Base-by-base conservation (phyloP, 2,113 vertebrate species). In the Psittacus erithacus region DNA sequence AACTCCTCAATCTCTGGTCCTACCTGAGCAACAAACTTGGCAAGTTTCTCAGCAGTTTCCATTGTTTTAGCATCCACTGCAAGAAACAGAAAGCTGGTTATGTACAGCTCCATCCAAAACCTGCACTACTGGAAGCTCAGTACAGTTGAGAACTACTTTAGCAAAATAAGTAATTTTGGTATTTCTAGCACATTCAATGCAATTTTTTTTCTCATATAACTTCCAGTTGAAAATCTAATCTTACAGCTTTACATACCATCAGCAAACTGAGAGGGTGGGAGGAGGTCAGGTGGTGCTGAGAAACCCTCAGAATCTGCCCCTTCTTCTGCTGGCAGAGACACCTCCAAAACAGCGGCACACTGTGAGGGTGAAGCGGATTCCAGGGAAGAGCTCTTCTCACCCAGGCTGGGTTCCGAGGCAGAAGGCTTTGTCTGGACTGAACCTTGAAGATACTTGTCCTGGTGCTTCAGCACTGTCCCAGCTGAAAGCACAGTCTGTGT, bases 1-100 rank as follows among this genome's bases (percentile, higher is more conserved):
- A 98, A 98, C 65, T 98, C 97, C 88, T 98, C 98, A 1, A 98
- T 98, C 74, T 98, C 98, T 20, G 98, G 98, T 73, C 98, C 98
- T 88, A 98, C 97, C 95, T 98, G 98, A 59, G 97, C 98, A 24
- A 98, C 98, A 73, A 98, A 98, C 68, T 91, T 96, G 62, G 98
- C 98, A 43, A 98, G 93, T 67, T 98, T 98, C 96, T 98, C 97
- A 14, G 98, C 98, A 7, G 98, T 98, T 64, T 98, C 97, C 98
- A 97, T 97, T 18, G 98, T 98, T 92, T 98, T 98, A 17, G 29
- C 76, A 78, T 98, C 98, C 95, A 98, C 98, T 98, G 92, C 53
- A 96, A 96, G 83, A 63, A 74, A 94, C 13, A 91, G 77, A 92
- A 82, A 0, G 29, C 33, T 81, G 1, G 2, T 71, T 28, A 69